Base-by-base conservation (phyloP, 2,113 vertebrate species). In the Picathartes gymnocephalus region DNA sequence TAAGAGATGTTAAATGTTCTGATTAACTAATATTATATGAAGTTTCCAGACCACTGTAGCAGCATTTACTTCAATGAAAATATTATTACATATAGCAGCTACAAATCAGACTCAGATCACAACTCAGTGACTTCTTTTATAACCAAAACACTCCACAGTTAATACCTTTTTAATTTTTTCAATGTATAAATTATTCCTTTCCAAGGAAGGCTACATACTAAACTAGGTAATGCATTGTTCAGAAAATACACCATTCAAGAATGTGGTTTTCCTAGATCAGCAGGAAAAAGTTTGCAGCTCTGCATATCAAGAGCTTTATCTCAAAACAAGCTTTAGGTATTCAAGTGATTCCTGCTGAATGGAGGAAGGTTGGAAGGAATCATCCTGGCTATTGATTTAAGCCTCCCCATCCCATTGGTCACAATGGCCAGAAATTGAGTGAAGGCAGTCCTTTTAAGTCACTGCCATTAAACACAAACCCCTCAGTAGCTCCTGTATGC, bases 341-440 rank as follows among this genome's bases (percentile, higher is more conserved):
- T 47, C 30, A 68, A 58, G 13, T 18, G 18, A 19, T 53, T 85
- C 23, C 42, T 76, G 20, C 18, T 37, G 14, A 77, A 83, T 53
- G 14, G 14, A 61, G 8, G 24, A 83, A 87, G 88, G 47, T 50
- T 77, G 4, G 15, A 39, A 47, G 30, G 18, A 69, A 23, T 4
- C 10, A 11, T 10, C 39, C 42, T 60, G 30, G 39, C 40, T 54
- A n/a, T 40, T 25, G 21, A n/a, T 62, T 48, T 53, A 57, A 73
- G 19, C 8, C 1, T 2, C 6, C 42, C 13, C n/a, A 3, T 44
- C 1, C 1, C 6, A 8, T 13, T 22, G 15, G 12, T 58, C 66
- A 76, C 18, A 62, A 25, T 24, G 11, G 9, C 33, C 12, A 79
- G 42, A 79, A 70, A 45, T 2, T n/a, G 77, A 54, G 42, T 72